Percentiles rank a stretch among this genome's conserved stretches.
These are phyloP conservation scores for Actenoides hombroni DNA, from an alignment of 2,113 vertebrate species.

Conservation along the genomic window DNA sequence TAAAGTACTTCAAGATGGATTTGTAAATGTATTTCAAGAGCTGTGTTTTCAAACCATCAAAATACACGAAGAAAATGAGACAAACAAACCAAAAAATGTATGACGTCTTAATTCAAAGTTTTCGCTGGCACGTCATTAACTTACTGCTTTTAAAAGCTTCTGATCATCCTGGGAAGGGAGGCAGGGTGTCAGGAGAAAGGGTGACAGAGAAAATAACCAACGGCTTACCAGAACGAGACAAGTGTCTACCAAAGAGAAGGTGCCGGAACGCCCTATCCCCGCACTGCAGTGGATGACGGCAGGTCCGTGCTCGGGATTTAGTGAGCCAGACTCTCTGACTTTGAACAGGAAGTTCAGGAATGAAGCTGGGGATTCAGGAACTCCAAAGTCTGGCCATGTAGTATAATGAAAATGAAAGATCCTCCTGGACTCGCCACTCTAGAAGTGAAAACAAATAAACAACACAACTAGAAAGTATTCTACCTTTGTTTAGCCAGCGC, in stretches of 20 bases:
- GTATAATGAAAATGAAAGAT: slow-evolving; percentile 99
- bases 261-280: slow-evolving; percentile 94
- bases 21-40: neutral
- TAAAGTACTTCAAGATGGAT: neutral
- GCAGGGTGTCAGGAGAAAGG: neutral
- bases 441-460: slow-evolving; percentile 57
- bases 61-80: neutral
- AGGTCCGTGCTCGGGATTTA: slow-evolving; percentile 85
- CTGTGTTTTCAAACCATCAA: neutral
- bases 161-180: neutral
- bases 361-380: slow-evolving; percentile 94
- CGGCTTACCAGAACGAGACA: slow-evolving; percentile 92
- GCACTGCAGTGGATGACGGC: slow-evolving; percentile 94
- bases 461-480: neutral
- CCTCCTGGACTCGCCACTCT: slow-evolving; percentile 89
- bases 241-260: slow-evolving; percentile 93
- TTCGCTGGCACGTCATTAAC: neutral
- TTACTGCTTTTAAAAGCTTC: neutral
- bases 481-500: neutral
- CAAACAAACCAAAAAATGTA: neutral
- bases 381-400: slow-evolving; percentile 98
- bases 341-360: slow-evolving; percentile 97
- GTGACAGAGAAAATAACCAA: neutral
- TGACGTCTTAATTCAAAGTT: neutral
- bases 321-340: slow-evolving; percentile 90